Base-by-base conservation (phyloP, 2,113 vertebrate genomes). In the Plectropomus leopardus region DNA sequence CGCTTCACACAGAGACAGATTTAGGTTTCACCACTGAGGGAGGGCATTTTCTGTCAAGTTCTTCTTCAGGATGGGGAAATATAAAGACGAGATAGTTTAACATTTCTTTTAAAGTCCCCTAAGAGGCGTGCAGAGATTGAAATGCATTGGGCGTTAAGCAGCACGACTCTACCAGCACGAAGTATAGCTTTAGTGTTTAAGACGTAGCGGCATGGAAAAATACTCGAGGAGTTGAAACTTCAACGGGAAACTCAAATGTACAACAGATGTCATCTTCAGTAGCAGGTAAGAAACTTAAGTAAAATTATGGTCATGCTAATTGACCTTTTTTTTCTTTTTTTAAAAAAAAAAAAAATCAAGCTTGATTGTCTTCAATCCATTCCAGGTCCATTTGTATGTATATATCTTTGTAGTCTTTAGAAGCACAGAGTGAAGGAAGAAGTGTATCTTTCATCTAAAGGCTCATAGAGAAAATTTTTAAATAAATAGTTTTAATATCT, bases 1-100 rank as follows among this genome's bases (percentile, higher is more conserved):
- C 26, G 47, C 51, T 75, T 81, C 82, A 87, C 75, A 61, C n/a
- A 69, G 48, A 86, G 87, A 92, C 59, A 85, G 88, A 85, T 86
- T 89, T 87, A 89, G 71, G 84, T 58, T 80, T 42, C 44, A 57
- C 77, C 6, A 76, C 58, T 60, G 60, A 74, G 60, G 64, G 76
- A 44, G 68, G 80, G 42, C 44, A 36, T 79, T 82, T 15, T 68
- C 48, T 48, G 75, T 73, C 44, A 78, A 26, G 14, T 67, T 91
- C 45, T 53, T 74, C 65, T 76, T 76, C 67, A 53, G 3, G 47
- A 51, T 79, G 34, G 34, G 61, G 58, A 45, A 74, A 84, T 72
- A 76, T 86, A 90, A 90, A 76, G 65, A 76, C 19, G 72, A 68
- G 53, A 40, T 40, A 10, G 36, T 40, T 40, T 9, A 40, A 40